Base-by-base conservation (phyloP, 2,888 invertebrate species). In the Tetramorium bicarinatum region DNA sequence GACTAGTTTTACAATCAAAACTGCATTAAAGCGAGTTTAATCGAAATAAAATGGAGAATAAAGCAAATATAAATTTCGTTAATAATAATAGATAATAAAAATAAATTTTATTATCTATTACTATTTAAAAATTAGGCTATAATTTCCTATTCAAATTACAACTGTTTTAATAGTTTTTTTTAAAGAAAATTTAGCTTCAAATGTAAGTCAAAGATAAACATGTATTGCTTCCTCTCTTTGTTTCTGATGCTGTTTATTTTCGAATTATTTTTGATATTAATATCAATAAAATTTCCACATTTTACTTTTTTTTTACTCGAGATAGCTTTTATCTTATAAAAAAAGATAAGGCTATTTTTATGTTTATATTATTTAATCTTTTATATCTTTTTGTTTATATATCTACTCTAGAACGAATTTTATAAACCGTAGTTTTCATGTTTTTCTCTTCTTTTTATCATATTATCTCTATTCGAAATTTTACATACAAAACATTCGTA, bases 1-100 rank as follows among this genome's bases (percentile, higher is more conserved):
- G 44, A 52, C 44, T 74, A 59, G 21, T n/a, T 47, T 0, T 21
- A 21, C 3, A 71, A 41, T 54, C 15, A 41, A 71, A 69, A 71
- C 41, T 38, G 2, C 2, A 71, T 52, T 38, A 69, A 52, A 69
- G n/a, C 8, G n/a, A 71, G 8, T 38, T 38, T 21, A 18, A 21
- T 15, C 15, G 21, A 71, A 71, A 71, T 54, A 34, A 34, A 25
- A 54, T 21, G 15, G 1, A 38, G 25, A 56, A 44, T 25, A 66
- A 41, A 56, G 2, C 6, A 47, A 47, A 47, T 47, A 15, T 18
- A 47, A 47, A 47, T 47, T 47, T 47, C 4, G 47, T 29, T 29
- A 29, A 1, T 29, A 29, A 29, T 29, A 29, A 29, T 29, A 29
- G 2, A 29, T 29, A 29, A 29, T 2, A 49, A 18, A 49, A 7